Percentiles rank a stretch among this genome's conserved stretches.
Conservation (phyloP, 2,888 invertebrate species). For the Tanytarsus gracilentus region DNA sequence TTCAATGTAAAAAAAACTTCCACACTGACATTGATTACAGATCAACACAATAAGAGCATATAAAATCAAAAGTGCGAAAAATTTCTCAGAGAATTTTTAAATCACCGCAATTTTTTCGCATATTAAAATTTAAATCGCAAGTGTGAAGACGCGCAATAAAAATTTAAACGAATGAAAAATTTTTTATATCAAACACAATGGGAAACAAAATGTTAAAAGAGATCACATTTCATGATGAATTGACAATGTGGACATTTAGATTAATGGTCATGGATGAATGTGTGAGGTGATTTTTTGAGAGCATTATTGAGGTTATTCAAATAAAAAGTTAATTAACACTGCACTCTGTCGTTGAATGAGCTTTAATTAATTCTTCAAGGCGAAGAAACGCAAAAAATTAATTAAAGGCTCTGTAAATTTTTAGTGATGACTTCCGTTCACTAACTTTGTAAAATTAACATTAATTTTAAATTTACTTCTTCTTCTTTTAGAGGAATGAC, state of each 20-base stretch:
- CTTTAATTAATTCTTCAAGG: no score
- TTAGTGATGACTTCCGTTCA: not conserved
- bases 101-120: not conserved
- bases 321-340: no score
- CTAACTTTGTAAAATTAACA: not conserved
- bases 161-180: not conserved
- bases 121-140: not conserved
- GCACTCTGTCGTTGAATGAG: no score
- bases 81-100: not conserved
- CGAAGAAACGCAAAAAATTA: no score
- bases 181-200: not conserved
- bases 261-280: not conserved
- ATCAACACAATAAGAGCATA: no score
- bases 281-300: no score
- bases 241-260: not conserved
- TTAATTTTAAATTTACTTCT: not conserved
- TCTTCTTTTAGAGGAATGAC: not conserved
- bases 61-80: not conserved
- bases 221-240: not conserved
- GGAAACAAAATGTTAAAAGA: not conserved
- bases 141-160: not conserved
- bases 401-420: no score
- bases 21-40: no score
- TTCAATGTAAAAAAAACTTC: no score
- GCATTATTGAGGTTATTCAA: no score